A percentile compares a stretch with the other conserved stretches of the same genome.
These are phyloP conservation scores for Unio pictorum DNA, from an alignment of 2,888 invertebrate genomes.

Conservation along the genomic window DNA sequence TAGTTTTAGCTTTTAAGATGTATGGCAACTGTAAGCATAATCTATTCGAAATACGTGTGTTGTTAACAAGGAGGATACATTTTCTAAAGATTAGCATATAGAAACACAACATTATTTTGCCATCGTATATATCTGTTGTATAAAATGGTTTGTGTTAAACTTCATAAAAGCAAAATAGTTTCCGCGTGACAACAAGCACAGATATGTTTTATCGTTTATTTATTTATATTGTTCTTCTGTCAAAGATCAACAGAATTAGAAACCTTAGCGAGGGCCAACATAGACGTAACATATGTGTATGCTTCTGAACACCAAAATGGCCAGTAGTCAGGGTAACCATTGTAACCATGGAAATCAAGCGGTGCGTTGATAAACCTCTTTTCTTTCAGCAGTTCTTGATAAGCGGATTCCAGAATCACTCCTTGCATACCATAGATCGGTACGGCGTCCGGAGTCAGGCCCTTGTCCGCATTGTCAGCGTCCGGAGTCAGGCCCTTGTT, in stretches of 20 bases:
- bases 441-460: conserved; percentile 1
- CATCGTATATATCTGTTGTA: too few species aligned
- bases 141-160: too few species aligned
- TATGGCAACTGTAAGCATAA: too few species aligned
- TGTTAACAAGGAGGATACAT: too few species aligned
- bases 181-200: too few species aligned
- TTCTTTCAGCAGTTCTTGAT: conserved; percentile 30
- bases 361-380: conserved; percentile 30
- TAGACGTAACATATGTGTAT: conserved; percentile 43
- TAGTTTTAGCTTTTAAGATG: too few species aligned
- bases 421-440: conserved; percentile 42
- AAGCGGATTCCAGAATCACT: conserved; percentile 23
- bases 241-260: not conserved
- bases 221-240: not conserved
- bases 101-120: too few species aligned
- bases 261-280: conserved; percentile 37
- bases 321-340: conserved; percentile 27
- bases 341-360: conserved; percentile 41
- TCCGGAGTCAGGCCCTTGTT: conserved; percentile 7
- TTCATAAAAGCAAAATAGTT: too few species aligned
- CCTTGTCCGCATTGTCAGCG: conserved; percentile 11
- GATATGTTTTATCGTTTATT: too few species aligned
- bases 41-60: too few species aligned
- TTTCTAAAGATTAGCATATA: too few species aligned
- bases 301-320: conserved; percentile 50